Conservation (phyloP, 2,797 vertebrate genomes). For the Aphelocoma californica region DNA sequence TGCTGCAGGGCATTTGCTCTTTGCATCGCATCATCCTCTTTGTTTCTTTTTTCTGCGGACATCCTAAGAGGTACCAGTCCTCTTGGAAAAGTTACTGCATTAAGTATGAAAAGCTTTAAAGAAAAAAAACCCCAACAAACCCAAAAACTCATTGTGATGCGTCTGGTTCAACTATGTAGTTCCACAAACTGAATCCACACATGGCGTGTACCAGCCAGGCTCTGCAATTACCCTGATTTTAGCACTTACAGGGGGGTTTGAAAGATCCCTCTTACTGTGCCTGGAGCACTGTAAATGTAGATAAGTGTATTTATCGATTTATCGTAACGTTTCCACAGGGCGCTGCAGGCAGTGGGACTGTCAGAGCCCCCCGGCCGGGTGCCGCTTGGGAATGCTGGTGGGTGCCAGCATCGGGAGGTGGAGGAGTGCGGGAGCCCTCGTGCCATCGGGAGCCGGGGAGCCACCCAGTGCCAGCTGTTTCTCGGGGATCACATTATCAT, state of each 20-base stretch:
- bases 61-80: background rate
- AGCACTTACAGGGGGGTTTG: background rate
- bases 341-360: background rate
- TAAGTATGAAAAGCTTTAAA: background rate
- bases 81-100: background rate
- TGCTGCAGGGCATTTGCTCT: background rate
- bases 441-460: background rate
- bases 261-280: background rate
- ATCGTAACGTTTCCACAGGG: fast-evolving
- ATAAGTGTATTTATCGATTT: fast-evolving
- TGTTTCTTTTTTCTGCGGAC: background rate
- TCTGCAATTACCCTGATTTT: background rate
- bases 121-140: background rate
- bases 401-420: background rate
- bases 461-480: constrained; percentile 4
- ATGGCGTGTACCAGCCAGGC: fast-evolving
- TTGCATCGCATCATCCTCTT: background rate
- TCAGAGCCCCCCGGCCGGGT: background rate
- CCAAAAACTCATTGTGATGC: fast-evolving
- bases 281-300: background rate
- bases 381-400: background rate
- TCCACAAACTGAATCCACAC: fast-evolving
- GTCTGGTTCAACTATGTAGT: fast-evolving
- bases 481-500: background rate
- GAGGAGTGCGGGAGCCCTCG: background rate